Percentiles rank a stretch among this genome's conserved stretches.
These are phyloP conservation scores for Pristionchus arcanus DNA, from an alignment of 2,888 invertebrate species.

Conservation along the genomic window DNA sequence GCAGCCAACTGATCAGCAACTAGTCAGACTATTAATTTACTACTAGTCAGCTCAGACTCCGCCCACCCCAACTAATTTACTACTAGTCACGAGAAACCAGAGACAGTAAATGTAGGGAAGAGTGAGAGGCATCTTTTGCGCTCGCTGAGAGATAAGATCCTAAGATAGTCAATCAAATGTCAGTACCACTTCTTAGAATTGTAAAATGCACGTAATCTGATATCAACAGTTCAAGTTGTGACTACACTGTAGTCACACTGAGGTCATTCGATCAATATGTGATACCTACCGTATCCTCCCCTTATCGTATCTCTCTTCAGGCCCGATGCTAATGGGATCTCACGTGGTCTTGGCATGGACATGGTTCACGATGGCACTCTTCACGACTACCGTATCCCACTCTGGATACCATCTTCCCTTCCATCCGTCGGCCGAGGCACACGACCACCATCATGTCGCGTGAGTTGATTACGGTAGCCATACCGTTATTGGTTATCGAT, in stretches of 20 bases:
- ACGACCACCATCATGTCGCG: conserved; percentile 91
- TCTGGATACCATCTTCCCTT: conserved; percentile 91
- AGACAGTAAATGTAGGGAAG: neutral
- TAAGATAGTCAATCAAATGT: neutral
- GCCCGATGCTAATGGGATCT: conserved; percentile 85
- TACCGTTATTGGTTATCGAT: neutral
- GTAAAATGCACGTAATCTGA: neutral
- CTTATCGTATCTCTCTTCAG: conserved; percentile 48
- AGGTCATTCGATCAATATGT: neutral
- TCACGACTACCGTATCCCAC: conserved; percentile 89
- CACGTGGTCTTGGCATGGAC: conserved; percentile 85
- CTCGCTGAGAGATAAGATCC: neutral
- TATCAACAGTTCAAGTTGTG: neutral
- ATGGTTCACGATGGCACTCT: conserved; percentile 87
- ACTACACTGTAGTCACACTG: neutral
- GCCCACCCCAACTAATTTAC: too few species aligned
- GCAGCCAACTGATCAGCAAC: too few species aligned
- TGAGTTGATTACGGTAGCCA: conserved; percentile 71
- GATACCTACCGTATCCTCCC: neutral
- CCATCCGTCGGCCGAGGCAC: conserved; percentile 90
- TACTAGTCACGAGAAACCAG: too few species aligned
- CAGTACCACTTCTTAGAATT: neutral
- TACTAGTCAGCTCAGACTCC: too few species aligned
- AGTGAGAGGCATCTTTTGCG: neutral
- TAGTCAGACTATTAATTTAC: too few species aligned